Percentiles rank a stretch among this genome's conserved stretches.
Evolutionary conservation across 2,888 invertebrate species (phyloP).

Genomic region (Tribolium freemani): DNA sequence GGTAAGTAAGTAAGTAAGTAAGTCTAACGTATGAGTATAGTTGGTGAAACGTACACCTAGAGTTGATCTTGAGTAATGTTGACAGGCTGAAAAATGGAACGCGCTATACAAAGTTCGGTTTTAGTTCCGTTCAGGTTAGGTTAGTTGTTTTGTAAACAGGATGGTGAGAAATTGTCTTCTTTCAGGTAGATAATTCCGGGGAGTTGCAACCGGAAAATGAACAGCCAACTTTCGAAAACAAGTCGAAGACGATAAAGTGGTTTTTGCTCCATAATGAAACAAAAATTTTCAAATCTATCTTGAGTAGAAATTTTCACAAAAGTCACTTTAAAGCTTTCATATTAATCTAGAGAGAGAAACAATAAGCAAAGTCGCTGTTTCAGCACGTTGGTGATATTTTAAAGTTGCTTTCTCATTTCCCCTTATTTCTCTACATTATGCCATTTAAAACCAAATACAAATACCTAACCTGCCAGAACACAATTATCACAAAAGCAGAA

Average conservation of each 20-base stretch:
- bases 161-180: background rate
- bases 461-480: background rate
- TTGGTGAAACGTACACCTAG: background rate
- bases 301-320: background rate
- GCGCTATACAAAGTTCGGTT: background rate
- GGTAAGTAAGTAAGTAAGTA: too few species aligned
- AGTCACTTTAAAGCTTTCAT: background rate
- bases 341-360: background rate
- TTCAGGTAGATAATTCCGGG: background rate
- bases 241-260: background rate
- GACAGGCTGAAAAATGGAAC: conserved; percentile 25
- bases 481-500: background rate
- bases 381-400: background rate
- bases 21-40: background rate
- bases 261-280: background rate
- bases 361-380: background rate
- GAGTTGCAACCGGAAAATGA: background rate
- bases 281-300: too few species aligned
- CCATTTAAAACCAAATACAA: background rate
- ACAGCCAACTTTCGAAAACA: background rate
- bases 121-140: background rate
- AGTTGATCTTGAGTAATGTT: conserved; percentile 22
- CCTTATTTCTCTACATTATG: background rate
- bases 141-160: conserved; percentile 9
- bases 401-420: background rate